Evolutionary conservation across 2,888 invertebrate species (phyloP), one percentile per base, ranked within the genome.

Genomic region (Operophtera brumata): DNA sequence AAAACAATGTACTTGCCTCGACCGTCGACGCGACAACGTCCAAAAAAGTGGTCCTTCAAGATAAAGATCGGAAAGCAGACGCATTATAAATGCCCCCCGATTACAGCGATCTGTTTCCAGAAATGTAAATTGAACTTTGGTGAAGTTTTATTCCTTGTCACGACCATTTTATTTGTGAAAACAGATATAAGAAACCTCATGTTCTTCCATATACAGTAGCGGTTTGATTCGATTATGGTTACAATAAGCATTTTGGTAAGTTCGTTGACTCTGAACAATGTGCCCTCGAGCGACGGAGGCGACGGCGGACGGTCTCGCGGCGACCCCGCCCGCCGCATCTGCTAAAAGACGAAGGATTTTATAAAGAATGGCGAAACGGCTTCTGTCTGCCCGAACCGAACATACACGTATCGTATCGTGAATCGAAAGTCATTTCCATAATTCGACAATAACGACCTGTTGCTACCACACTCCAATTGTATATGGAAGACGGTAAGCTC

Each of bases 181-280:
- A 82, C 82, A 78, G 69, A 74, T 73, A 73, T 73, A 77, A 75
- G 78, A 77, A 77, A 76, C 77, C 73, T 74, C 77, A 69, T 78
- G 77, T 77, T 81, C 80, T 81, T 68, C 86, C 87, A 78, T 87
- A 85, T 82, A 84, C 77, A 86, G 84, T 71, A 76, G 79, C 66
- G 75, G 71, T 77, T 78, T 82, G 80, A 86, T 83, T 87, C 86
- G 84, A 86, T 89, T 89, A 86, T 87, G 88, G 87, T 67, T 81
- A 86, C 84, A 87, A 85, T 87, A 81, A 84, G 84, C 80, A 82
- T 88, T 89, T 90, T 88, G 70, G 88, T 82, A 80, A 84, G 89
- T 86, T 89, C 88, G 82, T 81, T 86, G 89, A 90, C 88, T 84
- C 73, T 70, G 80, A 83, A 85, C 86, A 86, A 86, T 84, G 85